Conservation (phyloP, 2,888 invertebrate genomes). For the Tenodera sinensis region DNA sequence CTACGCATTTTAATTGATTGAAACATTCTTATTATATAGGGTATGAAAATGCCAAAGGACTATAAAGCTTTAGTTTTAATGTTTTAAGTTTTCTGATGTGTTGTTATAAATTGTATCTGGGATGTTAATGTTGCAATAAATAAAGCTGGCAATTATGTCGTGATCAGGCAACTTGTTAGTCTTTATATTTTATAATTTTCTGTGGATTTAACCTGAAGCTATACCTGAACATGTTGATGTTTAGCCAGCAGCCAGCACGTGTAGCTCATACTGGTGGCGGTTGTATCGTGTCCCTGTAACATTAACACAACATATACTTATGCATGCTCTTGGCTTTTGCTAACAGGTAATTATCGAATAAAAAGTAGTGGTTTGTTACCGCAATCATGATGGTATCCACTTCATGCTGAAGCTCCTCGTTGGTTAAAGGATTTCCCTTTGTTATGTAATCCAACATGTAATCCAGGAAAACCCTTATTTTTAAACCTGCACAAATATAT, state of each 20-base stretch:
- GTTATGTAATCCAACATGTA: background rate
- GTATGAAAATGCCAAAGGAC: no score
- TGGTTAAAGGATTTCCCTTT: background rate
- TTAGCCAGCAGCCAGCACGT: conserved; percentile 37
- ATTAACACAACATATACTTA: background rate
- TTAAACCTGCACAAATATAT: background rate
- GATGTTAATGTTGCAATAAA: no score
- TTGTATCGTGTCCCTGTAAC: conserved; percentile 39
- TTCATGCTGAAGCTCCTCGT: background rate
- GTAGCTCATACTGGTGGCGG: conserved; percentile 37
- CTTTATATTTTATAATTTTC: no score
- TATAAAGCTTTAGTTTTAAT: no score
- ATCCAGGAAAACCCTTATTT: background rate
- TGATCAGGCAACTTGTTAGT: no score
- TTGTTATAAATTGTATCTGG: no score
- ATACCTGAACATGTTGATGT: conserved; percentile 38
- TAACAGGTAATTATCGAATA: background rate
- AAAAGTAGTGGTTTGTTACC: background rate
- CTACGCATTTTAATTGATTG: no score
- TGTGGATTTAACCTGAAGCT: background rate
- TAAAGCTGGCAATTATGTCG: no score
- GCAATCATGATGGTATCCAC: background rate
- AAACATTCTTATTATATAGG: no score
- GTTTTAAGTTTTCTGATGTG: no score
- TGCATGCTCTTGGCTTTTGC: background rate